phyloP scores from a whole-genome alignment of 2,888 invertebrate species.

The Synergus gifuensis region DNA sequence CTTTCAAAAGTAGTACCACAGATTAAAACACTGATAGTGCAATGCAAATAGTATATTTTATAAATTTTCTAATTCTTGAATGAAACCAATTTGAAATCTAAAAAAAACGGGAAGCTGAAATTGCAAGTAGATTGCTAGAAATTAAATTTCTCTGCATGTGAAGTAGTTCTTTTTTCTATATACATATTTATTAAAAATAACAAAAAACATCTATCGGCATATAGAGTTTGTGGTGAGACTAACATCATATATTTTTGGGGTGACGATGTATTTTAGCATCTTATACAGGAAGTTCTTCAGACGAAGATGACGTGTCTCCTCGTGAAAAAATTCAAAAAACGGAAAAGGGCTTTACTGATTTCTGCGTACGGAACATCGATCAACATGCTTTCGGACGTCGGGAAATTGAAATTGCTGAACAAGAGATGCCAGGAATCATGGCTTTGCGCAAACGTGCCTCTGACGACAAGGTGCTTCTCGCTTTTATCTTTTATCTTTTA shows the following conservation, averaged over 20 bases:
- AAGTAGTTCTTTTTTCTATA: background rate
- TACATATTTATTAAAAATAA: background rate
- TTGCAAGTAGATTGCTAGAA: slow-evolving; percentile 2
- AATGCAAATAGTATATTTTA: background rate
- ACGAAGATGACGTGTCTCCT: slow-evolving; percentile 95
- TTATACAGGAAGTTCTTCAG: slow-evolving; percentile 92
- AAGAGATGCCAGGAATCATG: slow-evolving; percentile 99
- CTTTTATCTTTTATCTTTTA: slow-evolving; percentile 31
- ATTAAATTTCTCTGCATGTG: background rate
- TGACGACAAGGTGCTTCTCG: slow-evolving; percentile 85
- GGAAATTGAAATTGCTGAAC: slow-evolving; percentile 99
- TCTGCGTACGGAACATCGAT: slow-evolving; percentile 96
- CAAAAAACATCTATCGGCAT: slow-evolving; percentile 41
- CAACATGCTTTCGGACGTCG: slow-evolving; percentile 96
- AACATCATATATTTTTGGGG: slow-evolving; percentile 64
- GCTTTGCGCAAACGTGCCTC: slow-evolving; percentile 93
- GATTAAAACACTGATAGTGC: slow-evolving; percentile 8
- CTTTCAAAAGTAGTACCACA: background rate
- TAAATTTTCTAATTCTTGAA: background rate
- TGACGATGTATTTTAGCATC: slow-evolving; percentile 71
- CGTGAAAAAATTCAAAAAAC: slow-evolving; percentile 95
- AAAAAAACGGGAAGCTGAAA: background rate
- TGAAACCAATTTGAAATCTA: background rate
- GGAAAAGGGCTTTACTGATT: slow-evolving; percentile 90
- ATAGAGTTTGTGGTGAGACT: slow-evolving; percentile 61